These are phyloP conservation scores for Chrysina gloriosa DNA, from an alignment of 2,888 invertebrate species.

Conservation along the genomic window DNA sequence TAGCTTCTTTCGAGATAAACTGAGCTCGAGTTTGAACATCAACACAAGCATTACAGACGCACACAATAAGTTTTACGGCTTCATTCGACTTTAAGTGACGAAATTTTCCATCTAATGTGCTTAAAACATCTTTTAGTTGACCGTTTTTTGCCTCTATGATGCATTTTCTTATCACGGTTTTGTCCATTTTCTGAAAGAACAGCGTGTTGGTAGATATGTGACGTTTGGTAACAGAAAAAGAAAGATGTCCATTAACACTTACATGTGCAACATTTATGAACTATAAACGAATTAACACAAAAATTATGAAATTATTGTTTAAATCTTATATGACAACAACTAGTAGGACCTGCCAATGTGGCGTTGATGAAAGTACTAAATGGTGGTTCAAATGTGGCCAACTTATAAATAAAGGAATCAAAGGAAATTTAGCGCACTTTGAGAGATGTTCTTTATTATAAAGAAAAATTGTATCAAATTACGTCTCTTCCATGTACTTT, in stretches of 20 bases:
- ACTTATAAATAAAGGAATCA: too few species aligned
- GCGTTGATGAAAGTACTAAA: too few species aligned
- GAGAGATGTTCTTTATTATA: too few species aligned
- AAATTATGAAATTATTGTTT: too few species aligned
- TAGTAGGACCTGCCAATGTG: too few species aligned
- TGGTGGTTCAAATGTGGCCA: too few species aligned
- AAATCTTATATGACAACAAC: too few species aligned
- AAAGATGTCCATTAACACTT: neutral
- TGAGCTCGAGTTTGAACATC: neutral
- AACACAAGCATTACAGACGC: constrained; percentile 10
- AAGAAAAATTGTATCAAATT: too few species aligned
- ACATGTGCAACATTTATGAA: constrained; percentile 7
- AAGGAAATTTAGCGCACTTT: too few species aligned
- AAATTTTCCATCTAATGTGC: constrained; percentile 4
- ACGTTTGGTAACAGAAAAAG: neutral
- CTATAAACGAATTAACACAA: too few species aligned
- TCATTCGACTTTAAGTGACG: neutral
- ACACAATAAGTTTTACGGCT: constrained; percentile 25
- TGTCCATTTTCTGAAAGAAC: constrained; percentile 15
- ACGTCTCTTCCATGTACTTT: too few species aligned
- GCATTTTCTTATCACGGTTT: constrained; percentile 11
- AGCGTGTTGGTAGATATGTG: too few species aligned
- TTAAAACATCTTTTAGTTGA: constrained; percentile 30
- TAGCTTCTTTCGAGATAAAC: constrained; percentile 7
- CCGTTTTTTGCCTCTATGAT: constrained; percentile 24